phyloP scores from a whole-genome alignment of 1,140 invertebrate species.

The Palaemon carinicauda region DNA sequence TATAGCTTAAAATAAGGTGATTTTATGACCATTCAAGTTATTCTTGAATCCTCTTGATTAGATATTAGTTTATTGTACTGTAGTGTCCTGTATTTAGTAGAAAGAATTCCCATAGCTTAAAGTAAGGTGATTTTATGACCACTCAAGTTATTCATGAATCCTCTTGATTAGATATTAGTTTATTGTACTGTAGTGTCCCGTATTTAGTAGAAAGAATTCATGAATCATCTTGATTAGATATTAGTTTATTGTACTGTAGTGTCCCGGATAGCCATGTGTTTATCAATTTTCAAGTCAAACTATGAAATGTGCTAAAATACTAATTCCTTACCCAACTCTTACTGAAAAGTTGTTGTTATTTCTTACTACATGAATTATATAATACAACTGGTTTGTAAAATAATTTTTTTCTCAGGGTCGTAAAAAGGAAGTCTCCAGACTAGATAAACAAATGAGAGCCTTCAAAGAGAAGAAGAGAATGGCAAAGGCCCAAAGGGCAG shows the following conservation, averaged over 20 bases:
- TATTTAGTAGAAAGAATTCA: neutral
- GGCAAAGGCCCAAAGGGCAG: slow-evolving; percentile 80
- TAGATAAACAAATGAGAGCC: slow-evolving; percentile 90
- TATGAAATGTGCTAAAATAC: too few species aligned
- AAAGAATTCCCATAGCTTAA: neutral
- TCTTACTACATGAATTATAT: too few species aligned
- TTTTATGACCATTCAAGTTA: neutral
- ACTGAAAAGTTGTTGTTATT: too few species aligned
- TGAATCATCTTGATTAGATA: too few species aligned
- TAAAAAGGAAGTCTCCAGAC: slow-evolving; percentile 84
- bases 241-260: too few species aligned
- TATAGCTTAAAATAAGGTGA: neutral
- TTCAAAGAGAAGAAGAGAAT: slow-evolving; percentile 86
- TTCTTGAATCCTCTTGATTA: neutral
- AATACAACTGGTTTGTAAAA: neutral
- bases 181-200: too few species aligned
- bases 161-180: too few species aligned
- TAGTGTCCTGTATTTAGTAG: neutral
- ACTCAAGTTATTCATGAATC: neutral
- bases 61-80: too few species aligned
- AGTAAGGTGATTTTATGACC: neutral
- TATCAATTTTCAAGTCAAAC: too few species aligned
- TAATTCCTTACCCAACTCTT: too few species aligned
- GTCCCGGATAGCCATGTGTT: neutral
- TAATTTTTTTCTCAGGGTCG: slow-evolving; percentile 67